Percentiles rank a stretch among this genome's conserved stretches.
These are phyloP conservation scores for Syrrhaptes paradoxus DNA, from an alignment of 2,113 vertebrate genomes.

Conservation along the genomic window DNA sequence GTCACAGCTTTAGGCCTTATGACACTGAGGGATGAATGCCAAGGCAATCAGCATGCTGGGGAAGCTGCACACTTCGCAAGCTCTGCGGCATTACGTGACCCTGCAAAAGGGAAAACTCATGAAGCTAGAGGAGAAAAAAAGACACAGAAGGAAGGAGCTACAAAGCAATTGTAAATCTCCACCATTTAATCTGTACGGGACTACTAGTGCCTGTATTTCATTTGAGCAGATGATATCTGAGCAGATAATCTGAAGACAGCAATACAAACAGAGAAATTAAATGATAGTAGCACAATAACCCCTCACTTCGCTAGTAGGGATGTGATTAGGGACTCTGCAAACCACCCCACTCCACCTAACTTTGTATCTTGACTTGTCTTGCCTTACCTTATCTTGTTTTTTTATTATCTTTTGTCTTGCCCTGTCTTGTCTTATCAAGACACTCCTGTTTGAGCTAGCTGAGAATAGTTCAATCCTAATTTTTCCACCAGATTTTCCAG, in stretches of 20 bases:
- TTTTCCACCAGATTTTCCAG: conserved; percentile 41
- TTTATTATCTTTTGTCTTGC: background rate
- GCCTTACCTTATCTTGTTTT: background rate
- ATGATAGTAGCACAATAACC: background rate
- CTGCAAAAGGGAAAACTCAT: background rate
- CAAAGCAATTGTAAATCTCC: background rate
- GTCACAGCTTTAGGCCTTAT: conserved; percentile 64
- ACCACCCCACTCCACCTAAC: background rate
- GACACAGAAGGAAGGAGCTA: background rate
- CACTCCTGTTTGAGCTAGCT: background rate
- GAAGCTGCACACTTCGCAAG: conserved; percentile 20
- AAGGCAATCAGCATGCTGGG: background rate
- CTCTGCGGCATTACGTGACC: background rate
- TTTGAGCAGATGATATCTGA: background rate
- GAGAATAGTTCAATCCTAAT: background rate
- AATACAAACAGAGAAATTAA: background rate
- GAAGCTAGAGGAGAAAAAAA: background rate
- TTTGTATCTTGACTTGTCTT: background rate
- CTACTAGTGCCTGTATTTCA: background rate
- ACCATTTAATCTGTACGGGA: background rate
- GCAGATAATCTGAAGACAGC: background rate
- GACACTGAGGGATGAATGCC: conserved; percentile 31
- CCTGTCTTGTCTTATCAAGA: background rate
- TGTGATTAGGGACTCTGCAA: background rate
- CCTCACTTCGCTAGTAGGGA: background rate